Evolutionary conservation across 2,113 vertebrate species (phyloP).

Genomic region (Campylomormyrus numenius): DNA sequence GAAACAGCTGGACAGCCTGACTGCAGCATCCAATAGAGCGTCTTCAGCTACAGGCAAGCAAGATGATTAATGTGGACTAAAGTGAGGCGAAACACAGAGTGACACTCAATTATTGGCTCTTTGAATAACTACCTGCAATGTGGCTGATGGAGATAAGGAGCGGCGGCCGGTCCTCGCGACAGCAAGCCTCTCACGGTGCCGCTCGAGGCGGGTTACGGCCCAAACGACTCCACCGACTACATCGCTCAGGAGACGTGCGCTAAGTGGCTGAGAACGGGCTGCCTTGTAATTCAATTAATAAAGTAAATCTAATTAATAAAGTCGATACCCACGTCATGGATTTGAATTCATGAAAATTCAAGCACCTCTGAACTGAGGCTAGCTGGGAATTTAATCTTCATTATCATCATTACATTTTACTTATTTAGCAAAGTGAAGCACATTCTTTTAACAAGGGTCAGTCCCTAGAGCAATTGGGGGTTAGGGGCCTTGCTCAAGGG

Average conservation of each 20-base stretch:
- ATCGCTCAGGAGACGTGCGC: neutral
- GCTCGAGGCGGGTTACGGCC: neutral
- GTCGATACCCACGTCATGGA: neutral
- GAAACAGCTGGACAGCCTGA: conserved; percentile 30
- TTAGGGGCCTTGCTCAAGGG: neutral
- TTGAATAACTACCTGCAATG: conserved; percentile 38
- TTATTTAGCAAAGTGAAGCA: neutral
- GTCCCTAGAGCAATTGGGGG: neutral
- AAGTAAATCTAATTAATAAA: neutral
- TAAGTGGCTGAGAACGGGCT: neutral
- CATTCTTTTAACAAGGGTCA: neutral
- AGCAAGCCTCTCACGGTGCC: neutral
- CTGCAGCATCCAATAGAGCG: conserved; percentile 6
- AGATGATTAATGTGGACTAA: conserved; percentile 46
- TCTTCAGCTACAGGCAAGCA: conserved; percentile 12
- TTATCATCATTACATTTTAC: neutral
- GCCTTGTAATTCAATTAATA: conserved; percentile 15
- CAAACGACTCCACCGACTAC: neutral
- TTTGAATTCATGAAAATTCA: neutral
- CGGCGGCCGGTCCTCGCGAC: neutral
- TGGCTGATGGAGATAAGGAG: conserved; percentile 25
- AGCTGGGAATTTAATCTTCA: neutral
- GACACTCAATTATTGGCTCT: conserved; percentile 43
- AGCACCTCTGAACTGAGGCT: neutral
- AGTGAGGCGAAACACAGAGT: conserved; percentile 17